Conservation (phyloP, 2,888 invertebrate species). For the Mesoligia furuncula region DNA sequence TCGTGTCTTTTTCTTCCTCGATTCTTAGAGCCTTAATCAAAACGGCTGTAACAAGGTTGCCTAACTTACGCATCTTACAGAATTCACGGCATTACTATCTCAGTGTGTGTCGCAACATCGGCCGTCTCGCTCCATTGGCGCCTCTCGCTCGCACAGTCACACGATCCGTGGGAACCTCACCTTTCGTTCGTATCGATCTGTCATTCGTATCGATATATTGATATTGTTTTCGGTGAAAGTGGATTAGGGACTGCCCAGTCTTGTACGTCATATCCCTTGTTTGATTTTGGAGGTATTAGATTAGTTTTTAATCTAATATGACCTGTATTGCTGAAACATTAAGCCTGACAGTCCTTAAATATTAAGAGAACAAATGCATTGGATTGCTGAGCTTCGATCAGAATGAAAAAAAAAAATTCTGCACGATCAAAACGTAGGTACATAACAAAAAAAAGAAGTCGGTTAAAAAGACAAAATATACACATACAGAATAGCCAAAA, state of each 20-base stretch:
- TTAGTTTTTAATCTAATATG: no score
- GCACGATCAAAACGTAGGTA: no score
- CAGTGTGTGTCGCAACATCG: slow-evolving; percentile 59
- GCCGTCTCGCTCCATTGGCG: slow-evolving; percentile 46
- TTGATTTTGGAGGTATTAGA: neutral
- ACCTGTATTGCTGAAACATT: neutral
- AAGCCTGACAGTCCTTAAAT: neutral
- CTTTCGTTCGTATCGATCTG: slow-evolving; percentile 73
- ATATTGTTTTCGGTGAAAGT: slow-evolving; percentile 61
- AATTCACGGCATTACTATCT: slow-evolving; percentile 61
- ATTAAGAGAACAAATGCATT: neutral
- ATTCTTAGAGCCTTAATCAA: slow-evolving; percentile 1
- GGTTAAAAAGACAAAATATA: no score
- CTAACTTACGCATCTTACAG: slow-evolving; percentile 63
- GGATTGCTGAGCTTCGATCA: neutral
- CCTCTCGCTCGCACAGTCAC: slow-evolving; percentile 74
- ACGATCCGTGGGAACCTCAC: slow-evolving; percentile 80
- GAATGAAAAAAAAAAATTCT: no score
- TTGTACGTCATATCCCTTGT: neutral
- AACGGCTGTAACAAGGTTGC: slow-evolving; percentile 37
- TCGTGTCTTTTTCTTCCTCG: no score
- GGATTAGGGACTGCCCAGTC: slow-evolving; percentile 29
- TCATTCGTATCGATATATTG: slow-evolving; percentile 64
- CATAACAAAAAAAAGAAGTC: no score
- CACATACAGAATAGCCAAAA: no score